Evolutionary conservation across 1,140 invertebrate genomes (phyloP).

Genomic region (Acromyrmex echinatior): DNA sequence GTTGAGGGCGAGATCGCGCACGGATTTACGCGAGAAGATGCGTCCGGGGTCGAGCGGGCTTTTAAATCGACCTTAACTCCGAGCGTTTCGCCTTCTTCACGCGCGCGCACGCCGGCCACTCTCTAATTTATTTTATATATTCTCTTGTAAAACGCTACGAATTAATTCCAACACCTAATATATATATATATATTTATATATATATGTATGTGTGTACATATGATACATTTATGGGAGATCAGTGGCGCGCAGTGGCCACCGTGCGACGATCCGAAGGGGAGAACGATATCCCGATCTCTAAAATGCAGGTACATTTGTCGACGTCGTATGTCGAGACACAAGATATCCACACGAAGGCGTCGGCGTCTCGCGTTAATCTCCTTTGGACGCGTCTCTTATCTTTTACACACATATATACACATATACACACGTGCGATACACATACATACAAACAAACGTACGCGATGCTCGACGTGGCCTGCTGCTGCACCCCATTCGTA

Average conservation of each 20-base stretch:
- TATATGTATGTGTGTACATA: constrained; percentile 63
- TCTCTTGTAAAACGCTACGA: too few species aligned
- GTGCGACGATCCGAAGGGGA: constrained; percentile 67
- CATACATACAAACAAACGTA: not conserved
- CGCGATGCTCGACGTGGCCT: not conserved
- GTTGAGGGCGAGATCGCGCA: constrained; percentile 72
- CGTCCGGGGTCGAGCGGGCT: constrained; percentile 63
- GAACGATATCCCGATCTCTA: constrained; percentile 74
- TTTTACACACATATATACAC: not conserved
- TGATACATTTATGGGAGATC: constrained; percentile 78
- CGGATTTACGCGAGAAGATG: constrained; percentile 69
- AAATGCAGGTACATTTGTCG: constrained; percentile 78
- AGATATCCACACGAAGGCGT: constrained; percentile 44
- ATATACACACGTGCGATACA: not conserved
- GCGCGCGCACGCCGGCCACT: constrained; percentile 68
- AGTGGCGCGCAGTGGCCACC: constrained; percentile 72
- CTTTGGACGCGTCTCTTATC: constrained; percentile 18
- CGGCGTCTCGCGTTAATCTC: constrained; percentile 46
- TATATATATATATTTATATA: constrained; percentile 40
- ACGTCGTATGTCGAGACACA: constrained; percentile 69
- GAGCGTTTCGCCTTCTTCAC: constrained; percentile 56
- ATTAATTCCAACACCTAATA: too few species aligned
- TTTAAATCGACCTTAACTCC: constrained; percentile 62
- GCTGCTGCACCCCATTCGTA: not conserved
- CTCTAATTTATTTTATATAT: too few species aligned